These are phyloP conservation scores for Eristalis pertinax DNA, from an alignment of 2,888 invertebrate species.

Conservation along the genomic window DNA sequence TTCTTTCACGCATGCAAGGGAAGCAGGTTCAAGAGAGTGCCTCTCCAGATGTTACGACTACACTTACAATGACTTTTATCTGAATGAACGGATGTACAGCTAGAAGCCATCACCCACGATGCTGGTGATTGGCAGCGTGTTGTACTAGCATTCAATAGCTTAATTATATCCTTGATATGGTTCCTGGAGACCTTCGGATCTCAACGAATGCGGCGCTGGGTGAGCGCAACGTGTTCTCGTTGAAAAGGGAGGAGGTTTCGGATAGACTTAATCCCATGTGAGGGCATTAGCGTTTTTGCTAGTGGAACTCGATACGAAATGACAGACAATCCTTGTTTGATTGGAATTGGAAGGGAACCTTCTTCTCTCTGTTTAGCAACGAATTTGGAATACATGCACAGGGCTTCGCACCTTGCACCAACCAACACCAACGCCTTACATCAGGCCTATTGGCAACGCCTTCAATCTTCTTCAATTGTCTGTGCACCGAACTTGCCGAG, in stretches of 20 bases:
- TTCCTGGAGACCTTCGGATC: neutral
- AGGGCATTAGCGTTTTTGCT: neutral
- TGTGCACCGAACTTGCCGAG: too few species aligned
- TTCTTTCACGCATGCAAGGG: conserved; percentile 54
- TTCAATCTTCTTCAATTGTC: too few species aligned
- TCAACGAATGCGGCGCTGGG: neutral
- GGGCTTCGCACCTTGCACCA: too few species aligned
- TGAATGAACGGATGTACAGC: conserved; percentile 41
- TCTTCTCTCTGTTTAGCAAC: too few species aligned
- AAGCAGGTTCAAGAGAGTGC: conserved; percentile 11
- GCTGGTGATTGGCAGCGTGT: conserved; percentile 28
- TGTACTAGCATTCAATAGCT: conserved; percentile 59
- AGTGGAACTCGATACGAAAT: neutral
- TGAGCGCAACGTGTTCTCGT: neutral
- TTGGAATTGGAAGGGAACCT: too few species aligned
- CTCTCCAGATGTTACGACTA: conserved; percentile 51
- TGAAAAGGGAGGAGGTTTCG: neutral
- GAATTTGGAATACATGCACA: too few species aligned
- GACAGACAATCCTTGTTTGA: too few species aligned
- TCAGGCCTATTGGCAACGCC: too few species aligned
- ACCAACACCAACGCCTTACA: too few species aligned
- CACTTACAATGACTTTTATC: conserved; percentile 47
- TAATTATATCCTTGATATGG: conserved; percentile 43
- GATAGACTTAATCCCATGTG: neutral
- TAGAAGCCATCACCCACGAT: conserved; percentile 47